These are phyloP conservation scores for Xiphophorus couchianus DNA, from an alignment of 2,113 vertebrate species.

Conservation along the genomic window DNA sequence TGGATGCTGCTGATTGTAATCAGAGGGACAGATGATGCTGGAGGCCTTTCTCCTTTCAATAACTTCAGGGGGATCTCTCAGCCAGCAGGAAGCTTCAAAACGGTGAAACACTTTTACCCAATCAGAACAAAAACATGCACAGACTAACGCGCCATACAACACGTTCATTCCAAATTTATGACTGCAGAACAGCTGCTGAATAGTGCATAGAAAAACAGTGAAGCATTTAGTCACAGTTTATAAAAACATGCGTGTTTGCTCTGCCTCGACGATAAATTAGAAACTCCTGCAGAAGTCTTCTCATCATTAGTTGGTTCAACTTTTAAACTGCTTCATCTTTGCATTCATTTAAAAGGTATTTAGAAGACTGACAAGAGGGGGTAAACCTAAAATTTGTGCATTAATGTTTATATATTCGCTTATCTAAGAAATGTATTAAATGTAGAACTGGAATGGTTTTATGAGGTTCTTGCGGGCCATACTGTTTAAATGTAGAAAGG, in stretches of 20 bases:
- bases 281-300: slow-evolving; percentile 47
- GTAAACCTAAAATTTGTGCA: neutral
- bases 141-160: slow-evolving; percentile 49
- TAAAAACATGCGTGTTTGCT: slow-evolving; percentile 60
- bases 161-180: slow-evolving; percentile 64
- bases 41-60: slow-evolving; percentile 63
- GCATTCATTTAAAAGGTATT: slow-evolving; percentile 5
- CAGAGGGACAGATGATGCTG: slow-evolving; percentile 70
- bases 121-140: slow-evolving; percentile 69
- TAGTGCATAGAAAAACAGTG: slow-evolving; percentile 57
- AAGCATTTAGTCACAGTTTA: slow-evolving; percentile 33
- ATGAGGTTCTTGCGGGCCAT: no score
- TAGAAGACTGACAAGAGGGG: neutral
- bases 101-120: slow-evolving; percentile 63
- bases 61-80: slow-evolving; percentile 71
- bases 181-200: slow-evolving; percentile 64
- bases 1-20: slow-evolving; percentile 78
- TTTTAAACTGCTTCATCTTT: slow-evolving; percentile 10
- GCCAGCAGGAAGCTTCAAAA: slow-evolving; percentile 65
- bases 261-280: slow-evolving; percentile 49
- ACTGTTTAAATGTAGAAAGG: no score
- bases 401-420: slow-evolving; percentile 2
- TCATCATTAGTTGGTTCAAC: neutral
- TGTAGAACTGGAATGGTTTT: no score
- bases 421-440: neutral